Evolutionary conservation across 1,140 invertebrate genomes (phyloP).

Genomic region (Eupeodes corollae): DNA sequence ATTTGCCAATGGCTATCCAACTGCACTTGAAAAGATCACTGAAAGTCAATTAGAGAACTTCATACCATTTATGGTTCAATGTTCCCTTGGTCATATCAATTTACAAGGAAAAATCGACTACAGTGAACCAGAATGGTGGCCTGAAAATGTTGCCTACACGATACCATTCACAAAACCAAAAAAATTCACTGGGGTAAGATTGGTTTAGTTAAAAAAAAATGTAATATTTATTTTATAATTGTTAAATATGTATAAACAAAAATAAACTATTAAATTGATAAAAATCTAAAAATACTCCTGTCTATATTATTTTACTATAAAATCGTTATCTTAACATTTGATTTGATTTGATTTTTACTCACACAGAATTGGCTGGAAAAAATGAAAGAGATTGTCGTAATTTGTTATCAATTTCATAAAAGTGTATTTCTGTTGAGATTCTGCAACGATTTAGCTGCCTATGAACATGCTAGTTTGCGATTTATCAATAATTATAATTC

Average conservation of each 20-base stretch:
- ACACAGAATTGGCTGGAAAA: slow-evolving; percentile 47
- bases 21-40: slow-evolving; percentile 50
- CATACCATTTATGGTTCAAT: slow-evolving; percentile 61
- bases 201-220: slow-evolving; percentile 1
- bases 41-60: slow-evolving; percentile 52
- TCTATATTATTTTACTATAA: background rate
- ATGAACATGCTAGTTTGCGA: slow-evolving; percentile 49
- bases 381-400: slow-evolving; percentile 52
- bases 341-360: slow-evolving; percentile 2
- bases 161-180: slow-evolving; percentile 48
- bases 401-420: slow-evolving; percentile 59
- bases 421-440: slow-evolving; percentile 58
- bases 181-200: slow-evolving; percentile 39
- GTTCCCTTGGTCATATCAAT: slow-evolving; percentile 53
- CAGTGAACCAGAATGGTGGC: slow-evolving; percentile 55
- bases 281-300: background rate
- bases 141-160: slow-evolving; percentile 49
- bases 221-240: background rate
- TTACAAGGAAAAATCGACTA: slow-evolving; percentile 38
- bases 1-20: slow-evolving; percentile 57
- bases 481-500: slow-evolving; percentile 62
- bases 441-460: slow-evolving; percentile 53
- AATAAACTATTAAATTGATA: background rate
- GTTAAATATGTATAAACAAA: slow-evolving; percentile 1
- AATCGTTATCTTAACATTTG: slow-evolving; percentile 1